Evolutionary conservation across 2,113 vertebrate species (phyloP).

Genomic region (Sinocyclocheilus maitianheensis): DNA sequence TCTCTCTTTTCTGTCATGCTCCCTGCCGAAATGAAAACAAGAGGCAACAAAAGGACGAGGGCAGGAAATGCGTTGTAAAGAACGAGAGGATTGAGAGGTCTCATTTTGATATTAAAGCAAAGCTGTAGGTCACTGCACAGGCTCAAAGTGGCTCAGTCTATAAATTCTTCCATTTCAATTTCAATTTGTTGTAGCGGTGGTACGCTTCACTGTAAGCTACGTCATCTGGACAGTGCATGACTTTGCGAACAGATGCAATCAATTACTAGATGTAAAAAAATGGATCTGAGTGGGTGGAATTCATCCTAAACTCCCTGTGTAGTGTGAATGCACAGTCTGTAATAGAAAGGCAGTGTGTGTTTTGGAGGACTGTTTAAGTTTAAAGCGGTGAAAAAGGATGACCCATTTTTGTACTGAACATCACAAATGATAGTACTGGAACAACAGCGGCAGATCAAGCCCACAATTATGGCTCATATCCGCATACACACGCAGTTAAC

Average conservation of each 20-base stretch:
- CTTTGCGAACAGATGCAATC: conserved; percentile 1
- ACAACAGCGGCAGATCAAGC: background rate
- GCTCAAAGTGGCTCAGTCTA: conserved; percentile 7
- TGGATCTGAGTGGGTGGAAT: background rate
- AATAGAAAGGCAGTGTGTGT: background rate
- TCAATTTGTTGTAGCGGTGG: background rate
- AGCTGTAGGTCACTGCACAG: background rate
- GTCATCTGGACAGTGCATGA: background rate
- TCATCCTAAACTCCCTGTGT: background rate
- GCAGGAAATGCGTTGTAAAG: background rate
- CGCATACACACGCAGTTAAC: background rate
- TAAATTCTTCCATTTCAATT: background rate
- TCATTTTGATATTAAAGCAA: conserved; percentile 19
- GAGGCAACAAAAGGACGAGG: conserved; percentile 24
- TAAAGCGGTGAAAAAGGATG: background rate
- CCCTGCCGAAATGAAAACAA: conserved; percentile 41
- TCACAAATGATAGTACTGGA: background rate
- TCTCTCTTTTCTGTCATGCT: conserved; percentile 41
- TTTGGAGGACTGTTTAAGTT: background rate
- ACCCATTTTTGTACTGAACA: conserved; percentile 15
- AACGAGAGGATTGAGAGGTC: background rate
- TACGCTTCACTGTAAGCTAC: background rate
- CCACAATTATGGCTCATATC: background rate
- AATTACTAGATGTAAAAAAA: background rate
- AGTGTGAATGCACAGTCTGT: background rate